Percentiles rank a stretch among this genome's conserved stretches.
These are phyloP conservation scores for Ochropleura leucogaster DNA, from an alignment of 2,888 invertebrate species.

Conservation along the genomic window DNA sequence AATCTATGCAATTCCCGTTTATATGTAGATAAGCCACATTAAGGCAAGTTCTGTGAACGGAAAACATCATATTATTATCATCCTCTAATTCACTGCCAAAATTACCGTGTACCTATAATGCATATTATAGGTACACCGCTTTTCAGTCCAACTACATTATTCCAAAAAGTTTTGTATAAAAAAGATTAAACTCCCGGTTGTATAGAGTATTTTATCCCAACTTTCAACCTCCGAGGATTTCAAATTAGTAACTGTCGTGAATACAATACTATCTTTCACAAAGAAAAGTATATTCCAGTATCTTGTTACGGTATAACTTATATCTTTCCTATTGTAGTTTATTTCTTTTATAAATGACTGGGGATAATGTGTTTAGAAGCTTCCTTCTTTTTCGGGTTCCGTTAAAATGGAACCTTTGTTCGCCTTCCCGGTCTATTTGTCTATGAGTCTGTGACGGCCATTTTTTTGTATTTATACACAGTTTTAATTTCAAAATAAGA, in stretches of 20 bases:
- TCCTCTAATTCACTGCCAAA: too few species aligned
- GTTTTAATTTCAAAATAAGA: too few species aligned
- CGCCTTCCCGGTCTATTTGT: too few species aligned
- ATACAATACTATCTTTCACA: constrained; percentile 55
- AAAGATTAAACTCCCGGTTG: not conserved
- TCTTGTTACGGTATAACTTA: constrained; percentile 34
- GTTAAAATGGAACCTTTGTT: not conserved
- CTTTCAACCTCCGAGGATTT: constrained; percentile 16
- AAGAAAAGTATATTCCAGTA: constrained; percentile 37
- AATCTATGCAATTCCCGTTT: too few species aligned
- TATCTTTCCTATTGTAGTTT: constrained; percentile 57
- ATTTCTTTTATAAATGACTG: constrained; percentile 59
- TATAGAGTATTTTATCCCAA: not conserved
- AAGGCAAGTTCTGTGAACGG: too few species aligned
- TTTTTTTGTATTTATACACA: too few species aligned
- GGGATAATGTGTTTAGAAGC: constrained; percentile 43
- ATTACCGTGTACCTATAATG: too few species aligned
- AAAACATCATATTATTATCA: too few species aligned
- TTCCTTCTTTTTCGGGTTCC: constrained; percentile 6
- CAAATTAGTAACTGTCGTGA: constrained; percentile 60
- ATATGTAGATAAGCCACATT: too few species aligned
- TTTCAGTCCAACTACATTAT: not conserved
- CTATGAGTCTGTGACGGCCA: too few species aligned
- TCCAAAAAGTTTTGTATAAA: not conserved
- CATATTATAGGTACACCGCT: too few species aligned